A percentile compares a stretch with the other conserved stretches of the same genome.
Evolutionary conservation across 1,140 invertebrate genomes (phyloP).

Genomic region (Capitella teleta): DNA sequence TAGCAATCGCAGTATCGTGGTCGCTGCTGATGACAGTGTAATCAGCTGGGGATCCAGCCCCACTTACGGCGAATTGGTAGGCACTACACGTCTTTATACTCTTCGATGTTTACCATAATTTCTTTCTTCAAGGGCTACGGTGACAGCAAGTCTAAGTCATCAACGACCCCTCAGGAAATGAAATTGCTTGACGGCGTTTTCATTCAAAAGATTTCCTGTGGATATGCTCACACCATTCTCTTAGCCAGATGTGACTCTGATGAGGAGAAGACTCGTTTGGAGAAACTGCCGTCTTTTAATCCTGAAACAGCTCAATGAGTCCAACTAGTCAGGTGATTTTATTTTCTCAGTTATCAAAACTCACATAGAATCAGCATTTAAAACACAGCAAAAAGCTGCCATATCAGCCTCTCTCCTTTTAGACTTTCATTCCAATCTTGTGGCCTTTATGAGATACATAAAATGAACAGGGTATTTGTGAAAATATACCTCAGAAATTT

Average conservation of each 20-base stretch:
- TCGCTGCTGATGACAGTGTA: slow-evolving; percentile 77
- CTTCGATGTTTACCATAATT: neutral
- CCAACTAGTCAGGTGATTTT: no score
- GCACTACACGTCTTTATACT: slow-evolving; percentile 15
- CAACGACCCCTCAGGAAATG: slow-evolving; percentile 78
- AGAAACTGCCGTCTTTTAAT: slow-evolving; percentile 52
- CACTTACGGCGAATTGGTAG: slow-evolving; percentile 79
- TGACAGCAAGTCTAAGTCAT: slow-evolving; percentile 69
- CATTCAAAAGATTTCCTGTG: slow-evolving; percentile 68
- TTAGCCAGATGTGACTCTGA: slow-evolving; percentile 56
- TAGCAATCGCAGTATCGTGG: slow-evolving; percentile 57
- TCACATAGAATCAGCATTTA: no score
- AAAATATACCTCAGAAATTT: no score
- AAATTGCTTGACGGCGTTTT: slow-evolving; percentile 68
- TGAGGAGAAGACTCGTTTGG: slow-evolving; percentile 52
- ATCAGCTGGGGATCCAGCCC: slow-evolving; percentile 85
- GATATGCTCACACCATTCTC: slow-evolving; percentile 68
- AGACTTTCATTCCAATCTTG: no score
- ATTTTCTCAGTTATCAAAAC: no score
- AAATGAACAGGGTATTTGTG: no score
- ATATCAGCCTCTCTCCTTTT: no score
- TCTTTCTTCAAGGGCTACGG: slow-evolving; percentile 59
- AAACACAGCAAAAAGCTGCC: no score
- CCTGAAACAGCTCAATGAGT: no score
- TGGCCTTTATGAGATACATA: no score